Base-by-base conservation (phyloP, 2,888 invertebrate genomes). In the Amiota communis region DNA sequence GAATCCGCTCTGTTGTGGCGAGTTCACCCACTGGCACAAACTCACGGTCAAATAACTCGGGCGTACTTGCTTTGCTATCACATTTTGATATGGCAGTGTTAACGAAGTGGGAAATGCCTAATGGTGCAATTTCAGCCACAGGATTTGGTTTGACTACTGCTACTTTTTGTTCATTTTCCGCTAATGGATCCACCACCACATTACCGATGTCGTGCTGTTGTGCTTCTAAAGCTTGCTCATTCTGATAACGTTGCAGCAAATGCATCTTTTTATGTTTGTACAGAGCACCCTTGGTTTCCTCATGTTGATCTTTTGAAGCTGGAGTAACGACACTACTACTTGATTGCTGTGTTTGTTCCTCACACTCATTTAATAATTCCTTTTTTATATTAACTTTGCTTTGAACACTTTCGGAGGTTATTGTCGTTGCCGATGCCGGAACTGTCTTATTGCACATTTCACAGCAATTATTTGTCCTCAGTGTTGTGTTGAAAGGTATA, bases 401-500 rank as follows among this genome's bases (percentile, higher is more conserved):
- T 23, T 48, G 12, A 15, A 57, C 90, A 36, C 36, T 36, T 36
- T 36, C 36, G 36, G 36, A 36, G 2, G 36, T 36, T 90, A 78
- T 91, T 90, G 8, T 88, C 86, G 75, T 88, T 89, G 57, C 70
- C 88, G 89, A 46, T 91, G 91, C 46, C 90, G 86, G 2, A 86
- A 73, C 59, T 80, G 81, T 80, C 88, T 91, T 70, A 89, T 90
- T 73, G 91, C 88, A 86, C 90, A 92, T 73, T 90, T 91, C 72
- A 91, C 90, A 72, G 87, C 87, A 84, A 91, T 92, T 75, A 13
- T 68, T 71, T 1, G 57, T 51, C 20, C 72, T 91, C 90, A 88
- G 71, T 8, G 85, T 85, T n/a, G 75, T 79, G 91, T 92, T 87
- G 46, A 93, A 92, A 72, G 93, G 92, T 82, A 94, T 90, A 78